Evolutionary conservation across 2,113 vertebrate genomes (phyloP).

Genomic region (Pungitius pungitius): DNA sequence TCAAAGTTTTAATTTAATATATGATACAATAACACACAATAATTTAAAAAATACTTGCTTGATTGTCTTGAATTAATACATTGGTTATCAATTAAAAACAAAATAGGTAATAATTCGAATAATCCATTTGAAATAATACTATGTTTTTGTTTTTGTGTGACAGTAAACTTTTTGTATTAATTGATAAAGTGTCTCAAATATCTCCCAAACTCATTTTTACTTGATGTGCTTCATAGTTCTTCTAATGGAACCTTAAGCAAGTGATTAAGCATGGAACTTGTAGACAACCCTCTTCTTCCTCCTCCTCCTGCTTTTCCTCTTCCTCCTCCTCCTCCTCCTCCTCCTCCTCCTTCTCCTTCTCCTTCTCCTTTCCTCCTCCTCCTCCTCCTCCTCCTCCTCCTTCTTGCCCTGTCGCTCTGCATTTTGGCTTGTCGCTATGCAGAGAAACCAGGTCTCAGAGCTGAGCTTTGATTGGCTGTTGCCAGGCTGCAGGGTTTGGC

Average conservation of each 20-base stretch:
- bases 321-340: neutral
- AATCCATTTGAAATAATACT: neutral
- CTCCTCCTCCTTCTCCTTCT: neutral
- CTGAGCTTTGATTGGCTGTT: conserved; percentile 66
- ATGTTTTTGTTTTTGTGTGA: neutral
- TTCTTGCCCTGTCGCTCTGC: neutral
- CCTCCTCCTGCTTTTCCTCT: neutral
- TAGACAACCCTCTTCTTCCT: neutral
- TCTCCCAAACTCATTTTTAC: neutral
- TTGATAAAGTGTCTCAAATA: neutral
- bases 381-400: neutral
- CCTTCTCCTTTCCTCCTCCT: neutral
- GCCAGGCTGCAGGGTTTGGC: conserved; percentile 46
- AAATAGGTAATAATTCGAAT: neutral
- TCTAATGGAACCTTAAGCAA: neutral
- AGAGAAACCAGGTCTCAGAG: conserved; percentile 39
- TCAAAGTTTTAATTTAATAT: neutral
- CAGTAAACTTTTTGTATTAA: neutral
- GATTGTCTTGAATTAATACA: neutral
- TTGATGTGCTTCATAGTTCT: neutral
- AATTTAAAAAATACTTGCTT: neutral
- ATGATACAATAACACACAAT: no score
- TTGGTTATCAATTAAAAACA: neutral
- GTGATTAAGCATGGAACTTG: neutral
- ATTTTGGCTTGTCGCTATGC: conserved; percentile 57